Base-by-base conservation (phyloP, 1,140 invertebrate genomes). In the Drosophila setifemur region DNA sequence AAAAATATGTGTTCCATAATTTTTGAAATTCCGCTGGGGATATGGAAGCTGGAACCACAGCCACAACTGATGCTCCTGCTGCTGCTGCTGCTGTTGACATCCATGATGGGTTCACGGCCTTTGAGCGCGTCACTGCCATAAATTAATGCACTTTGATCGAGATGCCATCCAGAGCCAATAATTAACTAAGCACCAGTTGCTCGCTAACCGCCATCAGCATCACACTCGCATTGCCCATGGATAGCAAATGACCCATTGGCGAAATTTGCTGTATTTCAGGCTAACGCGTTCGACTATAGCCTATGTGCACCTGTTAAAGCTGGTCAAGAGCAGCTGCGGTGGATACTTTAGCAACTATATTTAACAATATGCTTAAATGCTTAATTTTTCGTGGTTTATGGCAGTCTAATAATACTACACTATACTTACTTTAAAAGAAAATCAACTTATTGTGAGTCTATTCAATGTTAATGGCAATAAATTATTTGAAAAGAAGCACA, bases 61-160 rank as follows among this genome's bases (percentile, higher is more conserved):
- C n/a, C n/a, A n/a, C n/a, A 19, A n/a, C 12, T 12, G 14, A 21
- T 31, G 26, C 12, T 19, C 7, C 50, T 49, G 47, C 23, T 52
- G 72, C 50, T 49, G 40, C 25, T 45, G 70, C 52, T 55, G 76
- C 16, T 19, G 37, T 12, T 66, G 76, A 48, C 75, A 39, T 44
- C 11, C n/a, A n/a, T n/a, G 21, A 26, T 19, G 26, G 19, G 31
- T 61, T n/a, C n/a, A n/a, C n/a, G 45, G 42, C 60, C 33, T 60
- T 60, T 72, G 40, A 69, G 54, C 14, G 40, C 58, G n/a, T 23
- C 6, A 7, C 12, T 16, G 53, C 43, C 57, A 61, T 73, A 82
- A 82, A 82, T 83, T 83, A 73, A 83, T 83, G 70, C 61, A 55
- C 49, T 83, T 69, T 69, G 29, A 26, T 47, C 28, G 47, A 40